Percentiles rank a stretch among this genome's conserved stretches.
These are phyloP conservation scores for Drosophila borealis DNA, from an alignment of 2,888 invertebrate genomes.

Conservation along the genomic window DNA sequence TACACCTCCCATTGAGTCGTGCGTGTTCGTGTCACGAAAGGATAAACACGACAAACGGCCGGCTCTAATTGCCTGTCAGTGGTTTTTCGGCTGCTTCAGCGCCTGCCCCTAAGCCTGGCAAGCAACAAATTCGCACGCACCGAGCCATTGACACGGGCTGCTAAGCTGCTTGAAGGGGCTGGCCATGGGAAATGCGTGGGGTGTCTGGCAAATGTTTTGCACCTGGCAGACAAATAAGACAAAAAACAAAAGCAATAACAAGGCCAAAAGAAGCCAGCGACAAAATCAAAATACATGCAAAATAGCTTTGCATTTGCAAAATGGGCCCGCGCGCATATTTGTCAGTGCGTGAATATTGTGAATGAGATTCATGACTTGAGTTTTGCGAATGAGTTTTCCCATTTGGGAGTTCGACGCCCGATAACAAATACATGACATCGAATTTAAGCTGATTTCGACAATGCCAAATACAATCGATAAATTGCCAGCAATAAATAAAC, in stretches of 20 bases:
- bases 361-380: conserved; percentile 25
- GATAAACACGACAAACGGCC: not conserved
- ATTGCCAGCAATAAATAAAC: conserved; percentile 66
- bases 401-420: conserved; percentile 4
- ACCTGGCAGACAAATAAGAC: conserved; percentile 33
- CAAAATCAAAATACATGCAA: conserved; percentile 69
- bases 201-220: conserved; percentile 32
- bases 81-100: conserved; percentile 1
- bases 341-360: conserved; percentile 33
- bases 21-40: not conserved
- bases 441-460: conserved; percentile 51
- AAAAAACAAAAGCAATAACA: conserved; percentile 15
- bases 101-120: conserved; percentile 50
- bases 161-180: conserved; percentile 52
- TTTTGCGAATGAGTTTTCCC: conserved; percentile 1
- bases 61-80: conserved; percentile 5
- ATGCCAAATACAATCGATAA: conserved; percentile 34
- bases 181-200: conserved; percentile 30
- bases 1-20: too few relatives aligned
- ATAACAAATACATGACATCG: conserved; percentile 54
- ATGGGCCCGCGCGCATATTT: conserved; percentile 26
- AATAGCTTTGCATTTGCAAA: conserved; percentile 16
- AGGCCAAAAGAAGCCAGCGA: conserved; percentile 22
- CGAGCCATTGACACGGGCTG: conserved; percentile 69
- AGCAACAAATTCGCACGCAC: conserved; percentile 73